Conservation (phyloP, 2,113 vertebrate species). For the Mobula hypostoma region DNA sequence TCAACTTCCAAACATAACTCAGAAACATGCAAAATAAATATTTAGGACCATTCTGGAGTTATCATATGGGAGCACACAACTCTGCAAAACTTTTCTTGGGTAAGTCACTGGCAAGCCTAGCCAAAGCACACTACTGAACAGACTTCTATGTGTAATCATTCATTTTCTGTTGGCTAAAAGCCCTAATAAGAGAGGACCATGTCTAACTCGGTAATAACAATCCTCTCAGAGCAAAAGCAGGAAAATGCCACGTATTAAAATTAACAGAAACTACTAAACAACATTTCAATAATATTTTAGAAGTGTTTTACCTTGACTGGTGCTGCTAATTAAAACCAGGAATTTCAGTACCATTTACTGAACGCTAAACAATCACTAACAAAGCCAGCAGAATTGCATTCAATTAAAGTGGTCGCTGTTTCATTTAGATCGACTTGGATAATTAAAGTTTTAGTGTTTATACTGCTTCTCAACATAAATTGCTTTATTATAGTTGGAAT, state of each 20-base stretch:
- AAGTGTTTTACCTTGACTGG: conserved; percentile 22
- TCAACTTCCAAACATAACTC: background rate
- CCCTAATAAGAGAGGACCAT: conserved; percentile 4
- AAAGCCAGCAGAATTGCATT: background rate
- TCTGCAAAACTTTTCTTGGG: background rate
- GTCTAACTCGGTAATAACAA: background rate
- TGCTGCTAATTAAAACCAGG: background rate
- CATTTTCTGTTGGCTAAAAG: background rate
- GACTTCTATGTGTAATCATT: conserved; percentile 7
- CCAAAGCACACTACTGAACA: background rate
- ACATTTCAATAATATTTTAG: background rate
- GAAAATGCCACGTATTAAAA: conserved; percentile 25
- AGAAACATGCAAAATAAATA: background rate
- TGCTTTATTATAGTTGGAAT: background rate
- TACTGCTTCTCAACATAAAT: background rate
- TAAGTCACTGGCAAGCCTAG: background rate
- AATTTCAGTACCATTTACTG: background rate
- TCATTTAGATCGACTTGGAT: background rate
- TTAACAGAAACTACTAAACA: background rate
- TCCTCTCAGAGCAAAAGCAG: background rate
- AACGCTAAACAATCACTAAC: background rate
- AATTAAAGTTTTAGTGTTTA: background rate
- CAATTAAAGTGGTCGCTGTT: background rate
- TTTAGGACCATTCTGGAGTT: background rate
- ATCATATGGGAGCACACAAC: background rate